These are phyloP conservation scores for Phymorhynchus buccinoides DNA, from an alignment of 1,140 invertebrate species.

Conservation along the genomic window DNA sequence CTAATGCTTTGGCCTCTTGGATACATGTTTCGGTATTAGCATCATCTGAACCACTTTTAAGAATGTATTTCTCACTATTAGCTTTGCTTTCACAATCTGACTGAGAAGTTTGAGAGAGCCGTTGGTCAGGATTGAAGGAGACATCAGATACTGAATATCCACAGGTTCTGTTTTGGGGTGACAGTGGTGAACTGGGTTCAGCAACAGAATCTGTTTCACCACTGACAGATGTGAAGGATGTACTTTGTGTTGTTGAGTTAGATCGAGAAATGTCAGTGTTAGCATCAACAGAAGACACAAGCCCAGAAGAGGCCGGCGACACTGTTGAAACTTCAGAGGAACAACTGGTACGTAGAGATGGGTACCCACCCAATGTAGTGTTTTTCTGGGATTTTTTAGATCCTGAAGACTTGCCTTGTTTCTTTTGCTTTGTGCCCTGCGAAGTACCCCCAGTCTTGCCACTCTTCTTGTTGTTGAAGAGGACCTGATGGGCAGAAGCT, in stretches of 20 bases:
- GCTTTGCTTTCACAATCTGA: neutral
- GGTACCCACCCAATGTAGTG: neutral
- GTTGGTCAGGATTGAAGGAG: neutral
- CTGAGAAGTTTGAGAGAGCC: neutral
- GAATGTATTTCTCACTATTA: neutral
- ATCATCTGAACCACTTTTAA: neutral
- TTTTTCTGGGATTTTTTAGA: neutral
- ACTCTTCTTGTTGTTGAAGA: neutral
- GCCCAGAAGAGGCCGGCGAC: neutral
- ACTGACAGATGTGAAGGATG: neutral
- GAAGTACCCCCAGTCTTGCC: too few species aligned
- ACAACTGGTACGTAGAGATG: neutral
- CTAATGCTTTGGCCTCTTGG: neutral
- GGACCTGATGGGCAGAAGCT: slow-evolving; percentile 10
- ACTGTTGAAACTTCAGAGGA: neutral
- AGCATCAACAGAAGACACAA: neutral
- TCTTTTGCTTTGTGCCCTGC: neutral
- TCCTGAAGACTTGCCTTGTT: neutral
- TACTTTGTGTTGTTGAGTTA: neutral
- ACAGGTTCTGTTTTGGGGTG: neutral
- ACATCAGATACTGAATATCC: neutral
- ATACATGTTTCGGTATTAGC: neutral
- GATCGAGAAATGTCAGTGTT: neutral
- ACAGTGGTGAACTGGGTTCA: neutral
- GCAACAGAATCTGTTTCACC: neutral